phyloP scores from a whole-genome alignment of 2,113 vertebrate genomes.

The Pandion haliaetus region DNA sequence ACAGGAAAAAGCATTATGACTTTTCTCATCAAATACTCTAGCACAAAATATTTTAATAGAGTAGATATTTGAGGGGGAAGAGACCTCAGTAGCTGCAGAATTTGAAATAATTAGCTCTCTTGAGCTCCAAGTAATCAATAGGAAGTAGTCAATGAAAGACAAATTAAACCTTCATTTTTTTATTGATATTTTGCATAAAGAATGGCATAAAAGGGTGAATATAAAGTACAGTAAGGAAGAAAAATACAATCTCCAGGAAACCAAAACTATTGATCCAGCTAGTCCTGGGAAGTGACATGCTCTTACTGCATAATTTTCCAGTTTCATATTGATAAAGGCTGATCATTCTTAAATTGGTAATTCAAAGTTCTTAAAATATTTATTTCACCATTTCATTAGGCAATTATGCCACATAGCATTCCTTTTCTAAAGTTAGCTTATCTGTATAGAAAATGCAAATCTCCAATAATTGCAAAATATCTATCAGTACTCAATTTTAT shows the following conservation, averaged over 20 bases:
- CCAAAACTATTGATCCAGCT: neutral
- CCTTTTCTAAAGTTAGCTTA: neutral
- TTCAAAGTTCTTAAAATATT: neutral
- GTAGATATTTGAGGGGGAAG: neutral
- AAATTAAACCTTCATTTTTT: slow-evolving; percentile 40
- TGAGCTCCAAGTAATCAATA: slow-evolving; percentile 21
- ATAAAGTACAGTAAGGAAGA: neutral
- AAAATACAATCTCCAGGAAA: neutral
- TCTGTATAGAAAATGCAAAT: neutral
- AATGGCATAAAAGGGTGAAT: neutral
- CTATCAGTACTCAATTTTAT: neutral
- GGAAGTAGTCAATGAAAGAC: neutral
- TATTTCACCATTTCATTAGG: neutral
- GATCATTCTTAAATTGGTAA: neutral
- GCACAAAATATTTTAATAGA: neutral
- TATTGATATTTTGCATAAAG: slow-evolving; percentile 27
- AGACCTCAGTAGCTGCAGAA: neutral
- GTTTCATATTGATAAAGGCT: neutral
- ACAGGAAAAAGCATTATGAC: neutral
- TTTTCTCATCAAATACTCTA: neutral
- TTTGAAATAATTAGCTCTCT: slow-evolving; percentile 32
- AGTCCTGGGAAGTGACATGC: neutral
- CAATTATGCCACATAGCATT: neutral
- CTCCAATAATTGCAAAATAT: neutral
- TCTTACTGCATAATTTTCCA: neutral